phyloP scores from a whole-genome alignment of 2,113 vertebrate species.

The Anolis sagrei region DNA sequence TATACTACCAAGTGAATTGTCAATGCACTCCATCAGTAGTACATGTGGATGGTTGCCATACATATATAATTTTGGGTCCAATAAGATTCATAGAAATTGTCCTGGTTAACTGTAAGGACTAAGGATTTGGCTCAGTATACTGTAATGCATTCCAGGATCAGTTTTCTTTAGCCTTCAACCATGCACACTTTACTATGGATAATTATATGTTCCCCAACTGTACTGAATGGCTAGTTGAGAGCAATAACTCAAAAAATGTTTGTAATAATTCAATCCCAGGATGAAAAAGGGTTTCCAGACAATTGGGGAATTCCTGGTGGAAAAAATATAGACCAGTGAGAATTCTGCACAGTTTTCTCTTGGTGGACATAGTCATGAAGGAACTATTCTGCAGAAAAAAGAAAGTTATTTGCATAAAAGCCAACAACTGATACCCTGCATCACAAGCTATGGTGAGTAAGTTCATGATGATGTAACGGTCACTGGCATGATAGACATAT shows the following conservation, averaged over 20 bases:
- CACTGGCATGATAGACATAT: too few relatives aligned
- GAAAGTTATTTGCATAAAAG: too few relatives aligned
- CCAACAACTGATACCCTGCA: too few relatives aligned
- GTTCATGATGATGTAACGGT: too few relatives aligned
- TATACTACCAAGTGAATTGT: constrained; percentile 17
- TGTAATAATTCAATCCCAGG: not conserved
- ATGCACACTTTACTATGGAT: not conserved
- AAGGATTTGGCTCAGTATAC: not conserved
- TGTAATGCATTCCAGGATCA: not conserved
- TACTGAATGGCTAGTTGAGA: not conserved
- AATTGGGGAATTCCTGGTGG: too few relatives aligned
- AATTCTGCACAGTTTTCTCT: too few relatives aligned
- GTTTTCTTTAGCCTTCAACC: not conserved
- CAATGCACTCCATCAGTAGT: not conserved
- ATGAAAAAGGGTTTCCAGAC: too few relatives aligned
- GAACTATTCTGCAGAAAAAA: too few relatives aligned
- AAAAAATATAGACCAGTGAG: too few relatives aligned
- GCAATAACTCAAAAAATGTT: not conserved
- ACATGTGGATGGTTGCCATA: constrained; percentile 11
- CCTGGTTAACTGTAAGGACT: not conserved
- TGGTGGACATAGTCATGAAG: too few relatives aligned
- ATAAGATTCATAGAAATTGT: constrained; percentile 18
- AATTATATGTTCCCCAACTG: not conserved
- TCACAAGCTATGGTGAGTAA: too few relatives aligned
- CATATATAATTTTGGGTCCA: not conserved